These are phyloP conservation scores for Rhagonycha fulva DNA, from an alignment of 2,888 invertebrate species.

Conservation along the genomic window DNA sequence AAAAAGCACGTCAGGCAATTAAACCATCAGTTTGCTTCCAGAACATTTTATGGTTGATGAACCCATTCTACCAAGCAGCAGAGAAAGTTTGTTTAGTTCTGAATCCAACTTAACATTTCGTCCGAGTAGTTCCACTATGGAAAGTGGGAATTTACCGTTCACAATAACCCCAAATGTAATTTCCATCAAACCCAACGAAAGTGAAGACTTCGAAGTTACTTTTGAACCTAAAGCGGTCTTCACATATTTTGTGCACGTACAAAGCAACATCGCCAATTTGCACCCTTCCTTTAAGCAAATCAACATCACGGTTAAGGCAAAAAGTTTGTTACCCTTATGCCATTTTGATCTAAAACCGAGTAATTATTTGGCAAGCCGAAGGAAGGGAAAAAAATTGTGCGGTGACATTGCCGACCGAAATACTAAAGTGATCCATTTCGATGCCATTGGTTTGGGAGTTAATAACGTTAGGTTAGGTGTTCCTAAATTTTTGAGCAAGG, in stretches of 20 bases:
- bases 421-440: constrained; percentile 65
- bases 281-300: constrained; percentile 50
- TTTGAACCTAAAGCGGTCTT: constrained; percentile 64
- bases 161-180: constrained; percentile 56
- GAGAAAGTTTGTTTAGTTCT: constrained; percentile 37
- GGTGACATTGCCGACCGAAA: constrained; percentile 53
- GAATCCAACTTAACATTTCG: constrained; percentile 23
- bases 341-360: constrained; percentile 72
- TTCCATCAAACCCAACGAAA: constrained; percentile 56
- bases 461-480: constrained; percentile 11
- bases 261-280: constrained; percentile 61
- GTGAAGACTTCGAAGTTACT: constrained; percentile 54
- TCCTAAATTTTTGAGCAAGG: neutral
- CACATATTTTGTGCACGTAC: constrained; percentile 59
- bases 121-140: constrained; percentile 31
- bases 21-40: constrained; percentile 7
- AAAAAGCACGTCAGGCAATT: neutral
- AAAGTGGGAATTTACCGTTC: constrained; percentile 56
- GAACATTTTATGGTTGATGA: constrained; percentile 29
- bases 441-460: constrained; percentile 62
- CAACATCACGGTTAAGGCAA: constrained; percentile 57
- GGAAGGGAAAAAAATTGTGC: constrained; percentile 55
- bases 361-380: constrained; percentile 62
- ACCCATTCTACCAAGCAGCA: neutral
- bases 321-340: constrained; percentile 69